Percentiles rank a stretch among this genome's conserved stretches.
Evolutionary conservation across 1,140 invertebrate genomes (phyloP).

Genomic region (Sitophilus oryzae): DNA sequence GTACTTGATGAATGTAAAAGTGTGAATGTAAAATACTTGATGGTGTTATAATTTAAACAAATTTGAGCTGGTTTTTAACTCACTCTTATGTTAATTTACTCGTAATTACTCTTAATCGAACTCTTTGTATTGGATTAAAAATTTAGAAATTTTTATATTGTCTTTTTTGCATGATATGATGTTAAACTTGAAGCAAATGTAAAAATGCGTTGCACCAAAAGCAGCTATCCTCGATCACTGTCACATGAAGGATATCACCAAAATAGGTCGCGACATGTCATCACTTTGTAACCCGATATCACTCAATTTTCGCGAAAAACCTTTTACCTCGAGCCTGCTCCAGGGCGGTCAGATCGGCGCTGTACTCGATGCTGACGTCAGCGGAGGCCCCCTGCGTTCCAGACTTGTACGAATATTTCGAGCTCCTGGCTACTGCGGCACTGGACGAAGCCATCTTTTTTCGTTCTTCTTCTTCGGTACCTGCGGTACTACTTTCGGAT

Average conservation of each 20-base stretch:
- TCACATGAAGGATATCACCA: background rate
- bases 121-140: too few relatives aligned
- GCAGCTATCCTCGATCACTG: background rate
- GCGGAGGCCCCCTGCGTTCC: conserved; percentile 68
- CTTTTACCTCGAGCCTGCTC: conserved; percentile 82
- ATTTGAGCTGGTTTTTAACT: too few relatives aligned
- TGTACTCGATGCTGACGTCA: conserved; percentile 91
- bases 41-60: too few relatives aligned
- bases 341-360: conserved; percentile 83
- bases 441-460: conserved; percentile 57
- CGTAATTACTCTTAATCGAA: too few relatives aligned
- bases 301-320: conserved; percentile 19
- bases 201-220: too few relatives aligned
- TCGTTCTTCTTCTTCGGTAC: conserved; percentile 15
- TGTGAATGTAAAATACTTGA: too few relatives aligned
- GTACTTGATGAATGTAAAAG: too few relatives aligned
- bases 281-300: conserved; percentile 19
- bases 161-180: too few relatives aligned
- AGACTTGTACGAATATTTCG: conserved; percentile 83
- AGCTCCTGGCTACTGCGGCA: conserved; percentile 62
- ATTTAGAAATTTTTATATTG: too few relatives aligned
- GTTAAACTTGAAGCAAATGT: too few relatives aligned
- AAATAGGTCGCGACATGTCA: too few relatives aligned
- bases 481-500: conserved; percentile 22
- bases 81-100: too few relatives aligned